These are phyloP conservation scores for Polylopha cassiicola DNA, from an alignment of 2,888 invertebrate genomes.

Conservation along the genomic window DNA sequence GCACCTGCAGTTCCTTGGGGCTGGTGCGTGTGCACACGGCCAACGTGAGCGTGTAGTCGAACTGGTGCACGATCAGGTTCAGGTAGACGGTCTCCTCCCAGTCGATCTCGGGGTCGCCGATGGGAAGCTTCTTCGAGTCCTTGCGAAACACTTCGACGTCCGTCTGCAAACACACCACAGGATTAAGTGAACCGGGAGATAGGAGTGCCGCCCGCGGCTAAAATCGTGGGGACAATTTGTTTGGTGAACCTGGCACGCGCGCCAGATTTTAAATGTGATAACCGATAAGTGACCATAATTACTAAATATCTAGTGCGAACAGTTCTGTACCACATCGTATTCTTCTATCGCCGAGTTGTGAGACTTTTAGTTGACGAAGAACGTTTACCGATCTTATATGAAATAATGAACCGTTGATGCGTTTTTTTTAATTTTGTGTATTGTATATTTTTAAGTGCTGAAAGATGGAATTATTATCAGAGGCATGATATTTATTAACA, in stretches of 20 bases:
- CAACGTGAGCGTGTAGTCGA: conserved; percentile 97
- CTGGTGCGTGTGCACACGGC: conserved; percentile 98
- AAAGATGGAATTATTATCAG: conserved; percentile 56
- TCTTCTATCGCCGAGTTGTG: conserved; percentile 62
- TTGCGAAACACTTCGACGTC: conserved; percentile 98
- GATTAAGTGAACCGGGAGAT: neutral
- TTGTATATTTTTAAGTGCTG: conserved; percentile 69
- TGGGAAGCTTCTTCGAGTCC: conserved; percentile 96
- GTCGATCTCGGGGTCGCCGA: conserved; percentile 96
- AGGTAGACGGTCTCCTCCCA: conserved; percentile 99
- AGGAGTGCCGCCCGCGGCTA: conserved; percentile 20
- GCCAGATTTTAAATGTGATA: conserved; percentile 39
- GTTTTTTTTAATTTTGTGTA: conserved; percentile 62
- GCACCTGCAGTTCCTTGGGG: conserved; percentile 97
- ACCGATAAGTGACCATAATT: conserved; percentile 25
- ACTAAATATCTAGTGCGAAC: conserved; percentile 36
- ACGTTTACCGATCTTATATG: conserved; percentile 44
- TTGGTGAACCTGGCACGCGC: too few species aligned
- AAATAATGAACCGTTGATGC: conserved; percentile 50
- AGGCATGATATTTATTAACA: conserved; percentile 62
- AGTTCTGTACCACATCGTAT: conserved; percentile 43
- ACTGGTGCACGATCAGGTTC: conserved; percentile 98
- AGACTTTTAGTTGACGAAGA: conserved; percentile 48
- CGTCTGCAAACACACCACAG: conserved; percentile 78
- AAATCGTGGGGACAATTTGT: too few species aligned